Percentiles rank a stretch among this genome's conserved stretches.
Conservation (phyloP, 92 coral and sea anemone genomes). For the Porites evermanni region DNA sequence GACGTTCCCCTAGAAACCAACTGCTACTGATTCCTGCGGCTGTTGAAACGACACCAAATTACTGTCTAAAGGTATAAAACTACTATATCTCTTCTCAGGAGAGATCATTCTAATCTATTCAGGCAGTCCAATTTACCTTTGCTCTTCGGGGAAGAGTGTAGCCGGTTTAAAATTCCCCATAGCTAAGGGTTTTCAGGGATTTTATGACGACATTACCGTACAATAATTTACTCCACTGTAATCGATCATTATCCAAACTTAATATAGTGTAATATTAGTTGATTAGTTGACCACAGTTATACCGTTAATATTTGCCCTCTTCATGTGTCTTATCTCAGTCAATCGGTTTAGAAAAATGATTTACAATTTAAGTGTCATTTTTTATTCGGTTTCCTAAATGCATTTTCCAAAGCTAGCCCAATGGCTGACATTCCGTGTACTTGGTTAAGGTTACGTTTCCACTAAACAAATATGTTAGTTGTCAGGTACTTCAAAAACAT, state of each 20-base stretch:
- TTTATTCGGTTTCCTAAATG: not conserved
- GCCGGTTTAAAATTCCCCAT: too few relatives aligned
- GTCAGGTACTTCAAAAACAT: conserved; percentile 8
- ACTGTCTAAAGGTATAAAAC: too few relatives aligned
- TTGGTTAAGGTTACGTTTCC: not conserved
- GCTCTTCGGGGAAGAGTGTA: too few relatives aligned
- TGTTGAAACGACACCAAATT: too few relatives aligned
- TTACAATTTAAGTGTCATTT: not conserved
- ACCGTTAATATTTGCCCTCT: conserved; percentile 2
- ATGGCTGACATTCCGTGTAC: too few relatives aligned
- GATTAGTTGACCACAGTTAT: not conserved
- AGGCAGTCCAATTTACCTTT: too few relatives aligned
- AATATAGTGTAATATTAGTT: not conserved
- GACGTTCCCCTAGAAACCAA: too few relatives aligned
- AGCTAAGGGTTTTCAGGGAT: not conserved
- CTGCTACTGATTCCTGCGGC: too few relatives aligned
- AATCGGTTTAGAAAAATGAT: conserved; percentile 2
- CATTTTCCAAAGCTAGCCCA: too few relatives aligned
- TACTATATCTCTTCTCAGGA: too few relatives aligned
- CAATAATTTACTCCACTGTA: not conserved
- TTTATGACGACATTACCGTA: not conserved
- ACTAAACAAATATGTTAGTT: not conserved
- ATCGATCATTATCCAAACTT: not conserved
- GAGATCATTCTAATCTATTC: too few relatives aligned
- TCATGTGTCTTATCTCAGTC: not conserved